Conservation (phyloP, 2,113 vertebrate genomes). For the Nothoprocta pentlandii region DNA sequence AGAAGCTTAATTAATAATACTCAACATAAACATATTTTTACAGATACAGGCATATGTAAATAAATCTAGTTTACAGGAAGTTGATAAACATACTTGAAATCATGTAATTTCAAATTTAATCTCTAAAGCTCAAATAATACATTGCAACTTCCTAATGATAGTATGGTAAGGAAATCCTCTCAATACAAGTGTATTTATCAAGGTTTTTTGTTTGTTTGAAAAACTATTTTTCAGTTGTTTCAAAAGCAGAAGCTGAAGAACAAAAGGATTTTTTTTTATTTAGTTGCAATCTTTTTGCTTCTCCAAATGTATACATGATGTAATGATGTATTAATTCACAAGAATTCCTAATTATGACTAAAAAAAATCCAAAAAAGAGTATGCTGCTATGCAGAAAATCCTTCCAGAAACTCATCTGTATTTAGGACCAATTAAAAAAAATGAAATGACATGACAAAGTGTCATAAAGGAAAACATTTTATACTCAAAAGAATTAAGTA, state of each 20-base stretch:
- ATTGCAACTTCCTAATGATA: neutral
- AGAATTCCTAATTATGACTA: neutral
- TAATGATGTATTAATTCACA: neutral
- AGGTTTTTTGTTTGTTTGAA: neutral
- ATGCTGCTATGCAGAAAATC: rapidly evolving
- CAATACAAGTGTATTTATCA: neutral
- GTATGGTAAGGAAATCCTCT: neutral
- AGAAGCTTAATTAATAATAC: slow-evolving; percentile 44
- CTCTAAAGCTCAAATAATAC: neutral
- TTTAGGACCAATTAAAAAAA: neutral
- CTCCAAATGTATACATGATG: neutral
- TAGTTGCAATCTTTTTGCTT: neutral
- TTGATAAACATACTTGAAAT: neutral
- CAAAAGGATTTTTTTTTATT: neutral
- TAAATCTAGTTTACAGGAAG: rapidly evolving
- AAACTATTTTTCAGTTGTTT: neutral
- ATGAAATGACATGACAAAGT: neutral
- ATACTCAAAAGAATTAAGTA: neutral
- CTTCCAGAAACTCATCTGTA: neutral
- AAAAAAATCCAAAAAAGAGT: neutral
- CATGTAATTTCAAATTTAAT: neutral
- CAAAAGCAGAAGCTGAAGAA: neutral
- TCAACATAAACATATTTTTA: neutral
- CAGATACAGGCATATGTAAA: rapidly evolving
- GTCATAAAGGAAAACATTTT: neutral